Conservation (phyloP, 1,140 invertebrate species). For the Harlomillsia oculata region DNA sequence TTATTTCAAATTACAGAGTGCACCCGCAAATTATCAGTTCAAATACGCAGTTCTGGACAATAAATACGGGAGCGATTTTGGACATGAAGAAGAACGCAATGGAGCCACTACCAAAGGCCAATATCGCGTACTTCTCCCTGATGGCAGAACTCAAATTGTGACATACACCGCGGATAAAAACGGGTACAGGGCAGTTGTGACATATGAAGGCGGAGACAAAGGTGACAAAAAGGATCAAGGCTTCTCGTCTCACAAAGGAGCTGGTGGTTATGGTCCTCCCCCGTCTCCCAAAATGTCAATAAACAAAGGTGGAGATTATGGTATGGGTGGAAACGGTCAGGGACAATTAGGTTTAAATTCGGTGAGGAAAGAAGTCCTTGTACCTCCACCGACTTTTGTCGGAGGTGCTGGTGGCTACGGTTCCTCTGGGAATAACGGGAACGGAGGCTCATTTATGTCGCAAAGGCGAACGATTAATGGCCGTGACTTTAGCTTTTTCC, state of each 20-base stretch:
- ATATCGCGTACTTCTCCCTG: conserved; percentile 33
- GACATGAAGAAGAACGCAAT: conserved; percentile 27
- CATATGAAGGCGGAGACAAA: conserved; percentile 10
- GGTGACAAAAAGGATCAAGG: neutral
- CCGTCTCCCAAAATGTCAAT: neutral
- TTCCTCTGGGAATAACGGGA: neutral
- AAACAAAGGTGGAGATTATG: neutral
- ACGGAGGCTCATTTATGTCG: conserved; percentile 2
- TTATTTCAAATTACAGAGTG: too few relatives aligned
- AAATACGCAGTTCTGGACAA: conserved; percentile 22
- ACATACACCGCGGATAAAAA: conserved; percentile 30
- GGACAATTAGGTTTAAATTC: neutral
- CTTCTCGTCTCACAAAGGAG: neutral
- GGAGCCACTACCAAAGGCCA: conserved; percentile 15
- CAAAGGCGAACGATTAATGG: conserved; percentile 19
- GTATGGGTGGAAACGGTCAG: neutral
- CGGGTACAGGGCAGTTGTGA: conserved; percentile 26
- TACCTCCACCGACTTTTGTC: neutral
- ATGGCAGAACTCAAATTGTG: conserved; percentile 35
- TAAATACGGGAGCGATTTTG: conserved; percentile 20
- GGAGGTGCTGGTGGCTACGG: neutral
- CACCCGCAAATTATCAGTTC: conserved; percentile 22
- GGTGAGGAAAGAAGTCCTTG: neutral
- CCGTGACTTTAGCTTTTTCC: conserved; percentile 6
- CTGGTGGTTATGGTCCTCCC: neutral